A percentile compares a stretch with the other conserved stretches of the same genome.
These are phyloP conservation scores for Aphelinus certus DNA, from an alignment of 1,140 invertebrate species.

Conservation along the genomic window DNA sequence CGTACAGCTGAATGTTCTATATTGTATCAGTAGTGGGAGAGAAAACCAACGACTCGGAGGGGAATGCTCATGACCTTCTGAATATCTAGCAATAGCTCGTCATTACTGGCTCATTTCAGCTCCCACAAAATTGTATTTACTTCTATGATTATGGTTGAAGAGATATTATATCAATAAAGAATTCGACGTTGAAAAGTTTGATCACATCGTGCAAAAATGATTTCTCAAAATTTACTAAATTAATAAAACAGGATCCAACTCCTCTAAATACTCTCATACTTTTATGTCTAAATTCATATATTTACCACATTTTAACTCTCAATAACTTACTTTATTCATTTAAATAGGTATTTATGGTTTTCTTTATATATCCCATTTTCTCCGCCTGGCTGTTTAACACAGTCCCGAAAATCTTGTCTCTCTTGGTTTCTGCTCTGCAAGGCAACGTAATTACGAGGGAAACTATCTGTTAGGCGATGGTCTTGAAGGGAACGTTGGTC, in stretches of 20 bases:
- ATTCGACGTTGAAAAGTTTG: no score
- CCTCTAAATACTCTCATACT: no score
- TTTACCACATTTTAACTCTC: no score
- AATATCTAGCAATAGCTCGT: slow-evolving; percentile 6
- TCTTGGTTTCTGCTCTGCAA: slow-evolving; percentile 29
- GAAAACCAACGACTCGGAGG: no score
- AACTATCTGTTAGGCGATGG: slow-evolving; percentile 46
- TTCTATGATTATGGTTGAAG: slow-evolving; percentile 62
- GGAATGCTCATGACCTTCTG: neutral
- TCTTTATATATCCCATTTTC: neutral
- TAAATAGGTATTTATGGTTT: no score
- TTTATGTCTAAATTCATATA: no score
- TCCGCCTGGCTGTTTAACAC: slow-evolving; percentile 13
- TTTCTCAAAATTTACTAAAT: no score
- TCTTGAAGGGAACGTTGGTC: slow-evolving; percentile 35
- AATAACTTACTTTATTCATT: no score
- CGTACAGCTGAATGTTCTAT: no score
- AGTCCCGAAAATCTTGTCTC: neutral
- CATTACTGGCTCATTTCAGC: slow-evolving; percentile 57
- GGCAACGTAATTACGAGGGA: slow-evolving; percentile 48
- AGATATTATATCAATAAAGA: slow-evolving; percentile 45
- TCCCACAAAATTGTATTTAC: slow-evolving; percentile 56
- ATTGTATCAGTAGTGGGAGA: no score
- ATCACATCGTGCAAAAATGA: no score
- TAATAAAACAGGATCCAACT: no score